A percentile compares a stretch with the other conserved stretches of the same genome.
phyloP scores from a whole-genome alignment of 53 echinoderm and acorn worm species.

The Zoroaster sp. region DNA sequence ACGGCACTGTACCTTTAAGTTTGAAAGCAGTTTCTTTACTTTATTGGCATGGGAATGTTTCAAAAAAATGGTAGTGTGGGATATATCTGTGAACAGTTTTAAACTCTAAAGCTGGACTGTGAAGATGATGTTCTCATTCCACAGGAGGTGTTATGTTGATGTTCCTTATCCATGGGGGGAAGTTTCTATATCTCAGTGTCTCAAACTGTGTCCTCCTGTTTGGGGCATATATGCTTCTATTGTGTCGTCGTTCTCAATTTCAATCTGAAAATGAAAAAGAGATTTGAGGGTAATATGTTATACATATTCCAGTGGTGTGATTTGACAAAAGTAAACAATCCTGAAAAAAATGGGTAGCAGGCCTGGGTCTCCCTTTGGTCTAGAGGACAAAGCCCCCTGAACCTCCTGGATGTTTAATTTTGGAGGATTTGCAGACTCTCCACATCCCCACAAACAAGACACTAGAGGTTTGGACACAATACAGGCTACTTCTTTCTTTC shows the following conservation, averaged over 20 bases:
- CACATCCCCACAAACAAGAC: too few species aligned
- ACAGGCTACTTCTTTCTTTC: too few species aligned
- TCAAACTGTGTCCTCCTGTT: constrained; percentile 23
- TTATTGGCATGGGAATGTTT: not conserved
- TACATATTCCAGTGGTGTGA: too few species aligned
- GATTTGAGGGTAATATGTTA: too few species aligned
- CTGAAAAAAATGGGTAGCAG: too few species aligned
- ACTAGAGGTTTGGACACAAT: too few species aligned
- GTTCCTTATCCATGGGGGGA: not conserved
- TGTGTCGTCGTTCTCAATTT: constrained; percentile 34
- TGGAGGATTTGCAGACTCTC: too few species aligned
- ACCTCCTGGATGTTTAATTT: too few species aligned
- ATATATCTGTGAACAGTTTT: not conserved
- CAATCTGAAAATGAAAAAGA: not conserved
- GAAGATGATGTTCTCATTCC: not conserved
- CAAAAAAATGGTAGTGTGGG: not conserved
- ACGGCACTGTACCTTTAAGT: not conserved
- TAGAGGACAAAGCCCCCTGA: too few species aligned
- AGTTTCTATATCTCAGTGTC: not conserved
- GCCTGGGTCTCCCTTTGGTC: too few species aligned
- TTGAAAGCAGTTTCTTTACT: not conserved
- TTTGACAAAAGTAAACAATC: too few species aligned
- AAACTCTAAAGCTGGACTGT: not conserved
- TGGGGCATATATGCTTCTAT: constrained; percentile 43
- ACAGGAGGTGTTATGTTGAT: not conserved